Evolutionary conservation across 1,140 invertebrate genomes (phyloP), one percentile per base, ranked within the genome.

Genomic region (Schlechtendalia chinensis): DNA sequence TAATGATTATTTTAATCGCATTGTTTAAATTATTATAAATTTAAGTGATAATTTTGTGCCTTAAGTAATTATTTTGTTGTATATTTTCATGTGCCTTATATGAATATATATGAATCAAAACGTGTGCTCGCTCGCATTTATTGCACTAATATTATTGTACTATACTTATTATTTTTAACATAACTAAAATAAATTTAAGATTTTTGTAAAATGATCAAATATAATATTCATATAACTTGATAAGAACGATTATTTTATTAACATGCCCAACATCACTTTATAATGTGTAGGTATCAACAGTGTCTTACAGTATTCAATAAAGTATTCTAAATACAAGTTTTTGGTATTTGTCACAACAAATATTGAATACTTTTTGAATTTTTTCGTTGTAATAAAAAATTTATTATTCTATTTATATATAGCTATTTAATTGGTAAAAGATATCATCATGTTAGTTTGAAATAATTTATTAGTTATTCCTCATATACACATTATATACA

Each of bases 141-240:
- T 80, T 82, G 82, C 81, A 82, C 39, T 75, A 54, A 84, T 74
- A 86, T 86, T 67, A 86, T 86, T 39, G 39, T 85, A 86, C 24
- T 50, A 86, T 86, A 32, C 85, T 87, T 50, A 85, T 87, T 17
- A 84, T 86, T 6, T 85, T 87, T 81, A 83, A 85, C n/a, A 84
- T 86, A 22, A 83, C 50, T 80, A 80, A 67, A 65, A 80, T 74
- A 29, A n/a, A 81, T 45, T 81, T 74, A 19, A 61, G 16, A 74
- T 81, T 54, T 81, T 69, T 67, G 29, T 71, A 59, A 32, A 27
- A 32, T 50, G 56, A 61, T 27, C 29, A 82, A 50, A 32, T 17
- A 32, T 39, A 47, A 69, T 29, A 63, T 69, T 50, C n/a, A 50
- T 24, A 39, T 39, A 65, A 65, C 29, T 65, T 39, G 19, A 11